Evolutionary conservation across 1,140 invertebrate genomes (phyloP), one percentile per base, ranked within the genome.

Genomic region (Palaemon carinicauda): DNA sequence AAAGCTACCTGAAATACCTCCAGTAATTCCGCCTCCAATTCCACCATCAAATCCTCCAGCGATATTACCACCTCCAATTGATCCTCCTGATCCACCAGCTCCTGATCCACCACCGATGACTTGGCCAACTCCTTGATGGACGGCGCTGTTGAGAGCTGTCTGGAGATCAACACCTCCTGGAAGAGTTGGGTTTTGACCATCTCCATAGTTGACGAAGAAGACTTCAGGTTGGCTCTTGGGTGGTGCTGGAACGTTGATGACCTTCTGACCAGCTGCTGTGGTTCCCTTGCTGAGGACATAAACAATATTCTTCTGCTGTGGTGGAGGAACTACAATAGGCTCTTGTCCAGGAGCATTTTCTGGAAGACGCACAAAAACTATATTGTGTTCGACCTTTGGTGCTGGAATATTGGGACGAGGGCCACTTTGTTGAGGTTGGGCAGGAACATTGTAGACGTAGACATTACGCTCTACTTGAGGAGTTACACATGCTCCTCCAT

Each of bases 301-400:
- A 17, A 89, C 82, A 17, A 88, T 81, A 71, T 87, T 88, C 53
- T 88, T 88, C 56, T 85, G 82, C 41, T 88, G 88, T 3, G 88
- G 86, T 19, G 88, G 88, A 60, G 88, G 88, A 29, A 89, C 79
- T n/a, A 89, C 86, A 56, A 89, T 77, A 24, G 88, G 88, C 60
- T 86, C 60, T 54, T 65, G 81, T 9, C 69, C 53, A 17, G 15
- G 31, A n/a, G 71, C 51, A 3, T 9, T 24, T n/a, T 89, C 88
- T 9, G 88, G 88, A 52, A 81, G 87, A 53, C 73, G 75, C 19
- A 89, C 82, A 69, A 89, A 89, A 15, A 89, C 56, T 14, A 89
- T 75, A 50, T 87, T 87, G 65, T 89, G 85, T 31, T 89, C 84
- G 17, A 89, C 41, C 31, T 87, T 79, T 24, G 88, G 88, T 29